A percentile compares a stretch with the other conserved stretches of the same genome.
These are phyloP conservation scores for Pediacus dermestoides DNA, from an alignment of 2,888 invertebrate genomes.

Conservation along the genomic window DNA sequence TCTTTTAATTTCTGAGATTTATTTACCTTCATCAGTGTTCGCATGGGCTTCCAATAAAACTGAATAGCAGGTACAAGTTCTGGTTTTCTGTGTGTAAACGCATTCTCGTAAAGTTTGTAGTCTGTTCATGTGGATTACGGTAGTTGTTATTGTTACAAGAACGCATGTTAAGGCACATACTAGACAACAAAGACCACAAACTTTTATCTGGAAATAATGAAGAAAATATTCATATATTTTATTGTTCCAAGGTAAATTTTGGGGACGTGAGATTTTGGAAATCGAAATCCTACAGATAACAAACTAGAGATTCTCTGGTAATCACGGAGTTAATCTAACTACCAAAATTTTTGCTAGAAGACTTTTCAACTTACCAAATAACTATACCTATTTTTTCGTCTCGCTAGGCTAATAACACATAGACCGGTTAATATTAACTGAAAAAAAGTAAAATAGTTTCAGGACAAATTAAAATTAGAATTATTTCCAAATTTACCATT, in stretches of 20 bases:
- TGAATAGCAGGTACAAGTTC: slow-evolving; percentile 77
- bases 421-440: slow-evolving; percentile 83
- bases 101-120: slow-evolving; percentile 83
- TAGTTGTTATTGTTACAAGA: slow-evolving; percentile 84
- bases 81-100: slow-evolving; percentile 75
- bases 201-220: slow-evolving; percentile 67
- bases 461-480: slow-evolving; percentile 2
- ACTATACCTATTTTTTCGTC: slow-evolving; percentile 80
- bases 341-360: too few species aligned
- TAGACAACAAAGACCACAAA: slow-evolving; percentile 82
- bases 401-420: slow-evolving; percentile 80
- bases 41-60: slow-evolving; percentile 66
- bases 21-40: slow-evolving; percentile 57
- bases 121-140: slow-evolving; percentile 87
- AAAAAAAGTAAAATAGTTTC: slow-evolving; percentile 26
- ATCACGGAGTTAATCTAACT: too few species aligned
- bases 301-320: too few species aligned
- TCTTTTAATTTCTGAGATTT: too few species aligned
- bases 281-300: too few species aligned
- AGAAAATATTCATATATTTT: slow-evolving; percentile 6
- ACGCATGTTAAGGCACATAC: slow-evolving; percentile 85
- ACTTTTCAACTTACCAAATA: slow-evolving; percentile 68
- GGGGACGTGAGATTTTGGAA: too few species aligned
- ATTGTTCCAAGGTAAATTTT: too few species aligned
- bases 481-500: slow-evolving; percentile 64